A percentile compares a stretch with the other conserved stretches of the same genome.
phyloP scores from a whole-genome alignment of 2,888 invertebrate genomes.

The Onchidella celtica region DNA sequence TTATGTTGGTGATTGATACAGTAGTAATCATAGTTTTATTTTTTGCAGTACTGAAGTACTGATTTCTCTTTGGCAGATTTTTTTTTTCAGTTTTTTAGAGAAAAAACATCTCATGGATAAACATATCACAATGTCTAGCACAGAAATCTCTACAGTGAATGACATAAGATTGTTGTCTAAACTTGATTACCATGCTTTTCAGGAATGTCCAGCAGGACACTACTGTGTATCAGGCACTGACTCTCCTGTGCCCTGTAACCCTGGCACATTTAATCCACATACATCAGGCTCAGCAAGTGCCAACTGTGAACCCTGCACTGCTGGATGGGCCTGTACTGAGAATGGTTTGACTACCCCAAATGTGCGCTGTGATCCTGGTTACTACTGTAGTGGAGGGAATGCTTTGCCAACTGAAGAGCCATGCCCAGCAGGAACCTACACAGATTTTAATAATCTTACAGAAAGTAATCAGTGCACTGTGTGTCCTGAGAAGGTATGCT shows the following conservation, averaged over 20 bases:
- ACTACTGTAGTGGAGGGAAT: slow-evolving; percentile 77
- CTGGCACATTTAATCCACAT: slow-evolving; percentile 73
- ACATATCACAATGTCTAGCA: too few species aligned
- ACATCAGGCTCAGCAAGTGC: slow-evolving; percentile 54
- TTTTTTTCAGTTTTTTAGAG: too few species aligned
- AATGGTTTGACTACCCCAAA: slow-evolving; percentile 70
- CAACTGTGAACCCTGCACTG: slow-evolving; percentile 69
- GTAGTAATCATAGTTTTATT: too few species aligned
- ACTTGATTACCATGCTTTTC: too few species aligned
- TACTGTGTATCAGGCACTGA: slow-evolving; percentile 66
- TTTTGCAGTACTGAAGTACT: too few species aligned
- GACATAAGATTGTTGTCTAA: too few species aligned
- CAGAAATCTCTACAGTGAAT: too few species aligned
- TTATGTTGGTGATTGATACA: too few species aligned
- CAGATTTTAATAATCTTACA: slow-evolving; percentile 75
- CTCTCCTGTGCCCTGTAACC: slow-evolving; percentile 68
- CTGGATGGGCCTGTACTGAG: slow-evolving; percentile 73
- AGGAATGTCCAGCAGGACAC: slow-evolving; percentile 65
- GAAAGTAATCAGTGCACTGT: slow-evolving; percentile 70
- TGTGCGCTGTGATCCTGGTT: slow-evolving; percentile 74
- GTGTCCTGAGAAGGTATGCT: slow-evolving; percentile 62
- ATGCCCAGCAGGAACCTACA: slow-evolving; percentile 76
- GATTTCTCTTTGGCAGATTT: too few species aligned
- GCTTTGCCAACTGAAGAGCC: slow-evolving; percentile 70
- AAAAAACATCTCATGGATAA: too few species aligned